These are phyloP conservation scores for Epirrhoe tristata DNA, from an alignment of 2,888 invertebrate genomes.

Conservation along the genomic window DNA sequence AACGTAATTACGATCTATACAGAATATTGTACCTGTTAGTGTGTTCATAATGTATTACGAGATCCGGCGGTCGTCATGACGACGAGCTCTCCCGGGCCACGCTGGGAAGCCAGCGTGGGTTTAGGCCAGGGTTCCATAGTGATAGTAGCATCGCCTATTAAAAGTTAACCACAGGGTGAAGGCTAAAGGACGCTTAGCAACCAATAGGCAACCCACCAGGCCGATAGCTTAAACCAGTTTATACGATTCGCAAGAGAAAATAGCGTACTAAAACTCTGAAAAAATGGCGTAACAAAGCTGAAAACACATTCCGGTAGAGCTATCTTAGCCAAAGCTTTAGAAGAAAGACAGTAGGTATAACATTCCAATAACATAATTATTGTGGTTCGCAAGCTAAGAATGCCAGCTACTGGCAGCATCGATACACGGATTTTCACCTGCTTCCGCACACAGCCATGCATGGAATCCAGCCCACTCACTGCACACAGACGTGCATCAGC, in stretches of 20 bases:
- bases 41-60: slow-evolving; percentile 55
- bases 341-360: too few relatives aligned
- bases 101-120: slow-evolving; percentile 57
- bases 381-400: too few relatives aligned
- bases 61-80: slow-evolving; percentile 71
- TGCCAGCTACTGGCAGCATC: neutral
- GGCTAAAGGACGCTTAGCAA: too few relatives aligned
- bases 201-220: too few relatives aligned
- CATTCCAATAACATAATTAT: too few relatives aligned
- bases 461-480: slow-evolving; percentile 56
- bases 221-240: too few relatives aligned
- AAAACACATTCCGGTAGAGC: too few relatives aligned
- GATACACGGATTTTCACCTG: slow-evolving; percentile 58
- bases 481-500: slow-evolving; percentile 57
- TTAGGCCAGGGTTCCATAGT: slow-evolving; percentile 38
- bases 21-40: slow-evolving; percentile 20
- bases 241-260: too few relatives aligned
- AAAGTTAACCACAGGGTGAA: neutral
- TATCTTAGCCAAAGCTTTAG: too few relatives aligned
- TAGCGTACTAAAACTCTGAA: too few relatives aligned
- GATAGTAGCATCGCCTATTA: neutral
- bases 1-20: slow-evolving; percentile 11
- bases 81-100: slow-evolving; percentile 71
- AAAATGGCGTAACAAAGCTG: too few relatives aligned
- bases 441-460: slow-evolving; percentile 55